Evolutionary conservation across 2,113 vertebrate genomes (phyloP), one percentile per base, ranked within the genome.

Genomic region (Bucco capensis): DNA sequence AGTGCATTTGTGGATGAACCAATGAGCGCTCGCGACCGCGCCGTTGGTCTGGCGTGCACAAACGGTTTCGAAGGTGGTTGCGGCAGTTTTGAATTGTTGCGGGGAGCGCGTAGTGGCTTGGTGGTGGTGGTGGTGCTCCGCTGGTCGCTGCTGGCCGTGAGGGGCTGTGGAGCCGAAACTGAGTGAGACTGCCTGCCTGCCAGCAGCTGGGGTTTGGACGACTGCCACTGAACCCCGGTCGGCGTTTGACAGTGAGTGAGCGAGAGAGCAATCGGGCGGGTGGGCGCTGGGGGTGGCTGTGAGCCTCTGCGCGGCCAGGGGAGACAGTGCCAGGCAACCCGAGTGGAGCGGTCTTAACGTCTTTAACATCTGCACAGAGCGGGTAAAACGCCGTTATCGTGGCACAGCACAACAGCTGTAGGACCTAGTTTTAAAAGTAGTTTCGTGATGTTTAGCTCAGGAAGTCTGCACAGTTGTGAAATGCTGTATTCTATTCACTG

Each of bases 71-170:
- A 37, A 62, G 37, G 35, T 0, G 8, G 35, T 0, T 8, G 38
- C 24, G 50, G 37, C 2, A 5, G 56, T 9, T 87, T 89, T 42
- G 78, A 86, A 35, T 44, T 3, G 78, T 5, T 44, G 51, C 3
- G 51, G 61, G 31, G 47, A 75, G 14, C 3, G 35, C 10, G 2
- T 2, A 24, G 5, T 4, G 10, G 5, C 0, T 9, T 15, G 21
- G 28, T 1, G 9, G 1, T n/a, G n/a, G 6, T 1, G 5, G 30
- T 3, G 2, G 31, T 4, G 19, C 10, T 30, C 6, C 19, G 8
- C 33, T 3, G 28, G 19, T 14, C 6, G 15, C 9, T 4, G 1
- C 5, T 1, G n/a, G 22, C 1, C 2, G 19, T 2, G 47, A 25
- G 66, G 30, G 33, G 22, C 19, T 28, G 35, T 0, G 25, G 14